phyloP scores from a whole-genome alignment of 2,888 invertebrate genomes.

The Cosmopolites sordidus region DNA sequence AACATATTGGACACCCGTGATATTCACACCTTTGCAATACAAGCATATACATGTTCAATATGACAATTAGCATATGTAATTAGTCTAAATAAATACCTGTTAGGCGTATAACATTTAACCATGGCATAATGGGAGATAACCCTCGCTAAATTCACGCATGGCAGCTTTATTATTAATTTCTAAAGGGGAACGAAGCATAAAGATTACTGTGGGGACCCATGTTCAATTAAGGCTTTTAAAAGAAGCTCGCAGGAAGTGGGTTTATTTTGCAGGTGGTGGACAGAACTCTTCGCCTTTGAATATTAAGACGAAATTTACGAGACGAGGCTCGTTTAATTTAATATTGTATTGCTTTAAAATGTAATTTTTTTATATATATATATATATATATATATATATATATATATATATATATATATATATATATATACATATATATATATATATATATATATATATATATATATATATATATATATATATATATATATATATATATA shows the following conservation, averaged over 20 bases:
- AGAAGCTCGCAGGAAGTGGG: constrained; percentile 8
- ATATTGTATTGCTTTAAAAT: too few relatives aligned
- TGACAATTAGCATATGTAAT: constrained; percentile 10
- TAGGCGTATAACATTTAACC: constrained; percentile 13
- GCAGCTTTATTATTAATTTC: constrained; percentile 20
- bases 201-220: constrained; percentile 19
- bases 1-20: too few relatives aligned
- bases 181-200: constrained; percentile 15
- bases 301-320: too few relatives aligned
- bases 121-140: constrained; percentile 15
- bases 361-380: too few relatives aligned
- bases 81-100: constrained; percentile 15
- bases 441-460: too few relatives aligned
- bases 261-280: constrained; percentile 3
- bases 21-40: constrained; percentile 15
- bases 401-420: too few relatives aligned
- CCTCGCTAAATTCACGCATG: constrained; percentile 20
- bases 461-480: too few relatives aligned
- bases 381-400: too few relatives aligned
- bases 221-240: constrained; percentile 11
- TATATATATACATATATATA: too few relatives aligned
- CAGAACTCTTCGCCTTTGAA: background rate
- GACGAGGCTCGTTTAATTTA: too few relatives aligned
- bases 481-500: too few relatives aligned
- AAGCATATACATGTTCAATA: constrained; percentile 15